These are phyloP conservation scores for Epicampocera succincta DNA, from an alignment of 2,888 invertebrate species.

Conservation along the genomic window DNA sequence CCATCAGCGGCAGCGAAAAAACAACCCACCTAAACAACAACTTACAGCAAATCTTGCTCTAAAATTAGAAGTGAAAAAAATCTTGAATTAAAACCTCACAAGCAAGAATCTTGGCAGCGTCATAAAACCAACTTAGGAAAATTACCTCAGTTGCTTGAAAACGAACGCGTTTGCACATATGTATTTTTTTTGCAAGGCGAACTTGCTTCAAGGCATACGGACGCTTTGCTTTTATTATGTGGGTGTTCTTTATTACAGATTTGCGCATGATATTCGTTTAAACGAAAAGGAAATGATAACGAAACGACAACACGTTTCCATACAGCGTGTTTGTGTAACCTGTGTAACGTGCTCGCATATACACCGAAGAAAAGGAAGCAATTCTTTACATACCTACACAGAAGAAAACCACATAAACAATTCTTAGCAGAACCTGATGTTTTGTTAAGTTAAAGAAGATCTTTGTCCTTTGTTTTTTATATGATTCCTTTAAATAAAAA, in stretches of 20 bases:
- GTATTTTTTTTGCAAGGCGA: slow-evolving; percentile 15
- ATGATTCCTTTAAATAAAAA: too few species aligned
- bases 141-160: slow-evolving; percentile 25
- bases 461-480: too few species aligned
- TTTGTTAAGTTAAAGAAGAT: too few species aligned
- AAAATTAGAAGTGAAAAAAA: neutral
- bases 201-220: slow-evolving; percentile 22
- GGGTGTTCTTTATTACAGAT: slow-evolving; percentile 15
- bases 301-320: slow-evolving; percentile 13
- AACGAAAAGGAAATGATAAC: neutral
- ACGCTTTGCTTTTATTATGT: slow-evolving; percentile 7
- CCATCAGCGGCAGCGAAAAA: neutral
- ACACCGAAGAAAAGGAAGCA: too few species aligned
- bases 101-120: slow-evolving; percentile 7
- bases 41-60: slow-evolving; percentile 8
- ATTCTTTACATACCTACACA: too few species aligned
- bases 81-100: slow-evolving; percentile 9
- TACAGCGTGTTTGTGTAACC: neutral
- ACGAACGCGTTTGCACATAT: too few species aligned
- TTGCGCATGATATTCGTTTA: slow-evolving; percentile 20
- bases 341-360: too few species aligned
- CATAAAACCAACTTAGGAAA: slow-evolving; percentile 38
- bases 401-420: too few species aligned
- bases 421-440: too few species aligned
- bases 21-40: neutral